Evolutionary conservation across 2,888 invertebrate species (phyloP).

Genomic region (Smittia sp.): DNA sequence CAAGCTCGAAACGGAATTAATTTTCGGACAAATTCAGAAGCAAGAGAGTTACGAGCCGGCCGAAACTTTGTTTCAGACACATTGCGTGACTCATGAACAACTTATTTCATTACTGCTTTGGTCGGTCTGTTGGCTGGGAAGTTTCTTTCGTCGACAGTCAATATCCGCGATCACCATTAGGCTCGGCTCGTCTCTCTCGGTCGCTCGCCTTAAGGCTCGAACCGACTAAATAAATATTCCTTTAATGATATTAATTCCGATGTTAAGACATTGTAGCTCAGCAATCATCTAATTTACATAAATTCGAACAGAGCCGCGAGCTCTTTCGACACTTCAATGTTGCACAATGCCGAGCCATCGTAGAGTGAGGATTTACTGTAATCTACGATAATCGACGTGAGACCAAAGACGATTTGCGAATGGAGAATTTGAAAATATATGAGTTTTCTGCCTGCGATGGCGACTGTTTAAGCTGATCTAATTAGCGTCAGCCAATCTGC

Average conservation of each 20-base stretch:
- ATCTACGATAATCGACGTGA: no score
- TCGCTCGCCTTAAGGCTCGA: not conserved
- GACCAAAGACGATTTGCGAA: no score
- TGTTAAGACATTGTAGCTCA: not conserved
- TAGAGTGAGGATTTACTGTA: no score
- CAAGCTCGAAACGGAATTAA: conserved; percentile 6
- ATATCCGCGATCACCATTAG: not conserved
- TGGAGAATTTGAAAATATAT: no score
- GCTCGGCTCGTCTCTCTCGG: not conserved
- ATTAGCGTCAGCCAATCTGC: not conserved
- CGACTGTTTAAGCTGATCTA: not conserved
- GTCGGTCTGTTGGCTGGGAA: not conserved
- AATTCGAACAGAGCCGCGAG: not conserved
- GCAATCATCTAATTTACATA: conserved; percentile 21
- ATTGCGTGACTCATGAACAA: conserved; percentile 29
- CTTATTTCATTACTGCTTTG: not conserved
- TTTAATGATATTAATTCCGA: conserved; percentile 11
- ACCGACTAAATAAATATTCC: not conserved
- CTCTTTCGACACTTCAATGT: conserved; percentile 19
- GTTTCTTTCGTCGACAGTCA: not conserved
- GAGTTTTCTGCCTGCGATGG: not conserved
- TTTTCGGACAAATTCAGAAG: not conserved
- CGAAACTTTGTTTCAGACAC: conserved; percentile 23
- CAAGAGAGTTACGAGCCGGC: not conserved
- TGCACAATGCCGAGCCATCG: not conserved